A percentile compares a stretch with the other conserved stretches of the same genome.
phyloP scores from a whole-genome alignment of 2,888 invertebrate species.

The Orthosia cruda region DNA sequence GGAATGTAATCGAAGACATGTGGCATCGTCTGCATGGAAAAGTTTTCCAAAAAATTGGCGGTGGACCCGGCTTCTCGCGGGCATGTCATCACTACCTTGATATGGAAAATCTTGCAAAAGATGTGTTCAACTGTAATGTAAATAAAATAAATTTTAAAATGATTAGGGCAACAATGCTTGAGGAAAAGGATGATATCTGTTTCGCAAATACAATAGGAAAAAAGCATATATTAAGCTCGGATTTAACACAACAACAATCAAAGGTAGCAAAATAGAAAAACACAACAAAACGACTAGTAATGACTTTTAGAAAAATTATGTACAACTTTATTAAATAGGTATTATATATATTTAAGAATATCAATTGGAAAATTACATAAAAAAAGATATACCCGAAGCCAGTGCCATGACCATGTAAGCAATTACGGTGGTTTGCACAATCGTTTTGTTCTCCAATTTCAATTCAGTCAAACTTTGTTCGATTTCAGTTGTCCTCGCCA shows the following conservation, averaged over 20 bases:
- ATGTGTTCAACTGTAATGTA: constrained; percentile 76
- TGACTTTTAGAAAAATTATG: too few species aligned
- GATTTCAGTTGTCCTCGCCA: constrained; percentile 68
- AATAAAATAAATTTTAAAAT: neutral
- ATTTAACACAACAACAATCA: too few species aligned
- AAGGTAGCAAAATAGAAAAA: too few species aligned
- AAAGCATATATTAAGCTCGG: too few species aligned
- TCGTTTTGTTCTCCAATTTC: constrained; percentile 39
- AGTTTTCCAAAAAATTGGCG: constrained; percentile 58
- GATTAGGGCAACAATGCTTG: too few species aligned
- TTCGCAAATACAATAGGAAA: too few species aligned
- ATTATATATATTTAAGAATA: too few species aligned
- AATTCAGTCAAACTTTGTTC: constrained; percentile 71
- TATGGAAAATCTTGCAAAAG: constrained; percentile 66
- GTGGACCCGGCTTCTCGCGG: constrained; percentile 50
- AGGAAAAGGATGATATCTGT: too few species aligned
- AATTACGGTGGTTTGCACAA: too few species aligned
- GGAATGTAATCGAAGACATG: constrained; percentile 66
- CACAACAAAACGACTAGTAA: too few species aligned
- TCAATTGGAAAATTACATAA: neutral
- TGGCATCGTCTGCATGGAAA: constrained; percentile 57
- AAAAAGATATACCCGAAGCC: neutral
- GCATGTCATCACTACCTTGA: constrained; percentile 69
- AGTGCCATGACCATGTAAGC: too few species aligned
- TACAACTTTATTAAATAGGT: too few species aligned